Percentiles rank a stretch among this genome's conserved stretches.
Evolutionary conservation across 1,140 invertebrate species (phyloP).

Genomic region (Sitobion miscanthi): DNA sequence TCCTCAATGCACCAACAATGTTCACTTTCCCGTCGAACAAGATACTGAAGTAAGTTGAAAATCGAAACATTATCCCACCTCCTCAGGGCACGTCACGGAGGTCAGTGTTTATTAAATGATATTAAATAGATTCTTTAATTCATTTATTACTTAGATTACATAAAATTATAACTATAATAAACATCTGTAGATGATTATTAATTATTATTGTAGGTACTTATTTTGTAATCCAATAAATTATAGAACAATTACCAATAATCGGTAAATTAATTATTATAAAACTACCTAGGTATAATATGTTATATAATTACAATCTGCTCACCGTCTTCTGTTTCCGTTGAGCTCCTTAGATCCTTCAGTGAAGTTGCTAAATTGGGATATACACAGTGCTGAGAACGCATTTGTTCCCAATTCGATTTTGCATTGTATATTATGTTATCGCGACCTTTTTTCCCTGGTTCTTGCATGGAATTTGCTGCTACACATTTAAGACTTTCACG

Average conservation of each 20-base stretch:
- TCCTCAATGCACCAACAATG: too few relatives aligned
- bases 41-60: too few relatives aligned
- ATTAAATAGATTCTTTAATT: neutral
- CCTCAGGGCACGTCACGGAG: too few relatives aligned
- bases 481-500: conserved; percentile 55
- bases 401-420: conserved; percentile 79
- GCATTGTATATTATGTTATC: conserved; percentile 83
- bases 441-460: conserved; percentile 62
- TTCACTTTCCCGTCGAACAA: too few relatives aligned
- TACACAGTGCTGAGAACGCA: conserved; percentile 71
- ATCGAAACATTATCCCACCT: too few relatives aligned
- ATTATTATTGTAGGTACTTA: neutral
- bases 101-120: neutral
- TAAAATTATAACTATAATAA: neutral
- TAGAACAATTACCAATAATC: neutral
- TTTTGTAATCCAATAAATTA: neutral
- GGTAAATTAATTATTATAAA: neutral
- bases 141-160: neutral
- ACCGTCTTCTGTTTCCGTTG: conserved; percentile 53
- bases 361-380: conserved; percentile 57
- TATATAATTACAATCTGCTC: neutral
- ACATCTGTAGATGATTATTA: neutral
- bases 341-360: conserved; percentile 33
- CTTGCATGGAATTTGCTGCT: conserved; percentile 19
- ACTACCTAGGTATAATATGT: neutral